Base-by-base conservation (phyloP, 2,113 vertebrate species). In the Corythornis madagascariensis region DNA sequence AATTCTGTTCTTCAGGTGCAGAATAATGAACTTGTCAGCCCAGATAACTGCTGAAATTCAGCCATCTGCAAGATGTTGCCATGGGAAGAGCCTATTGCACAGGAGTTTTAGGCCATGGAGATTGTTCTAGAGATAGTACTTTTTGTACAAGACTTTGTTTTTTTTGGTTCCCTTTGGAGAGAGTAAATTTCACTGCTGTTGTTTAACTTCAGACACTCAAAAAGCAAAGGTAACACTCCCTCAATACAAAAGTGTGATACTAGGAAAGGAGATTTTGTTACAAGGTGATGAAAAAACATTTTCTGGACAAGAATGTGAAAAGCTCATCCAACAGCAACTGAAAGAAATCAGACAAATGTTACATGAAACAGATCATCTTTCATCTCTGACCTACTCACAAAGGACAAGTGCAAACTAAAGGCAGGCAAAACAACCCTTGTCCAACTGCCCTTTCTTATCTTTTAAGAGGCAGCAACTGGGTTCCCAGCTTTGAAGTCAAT, bases 311-410 rank as follows among this genome's bases (percentile, higher is more conserved):
- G 87, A 86, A 93, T 74, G 75, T 67, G 64, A 93, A 75, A 55
- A 83, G 26, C 18, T 85, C 85, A 91, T 94, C 89, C 67, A 70
- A 79, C n/a, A 67, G 4, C 3, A 29, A 45, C 60, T 60, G 87
- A 93, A 89, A 89, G 87, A 92, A 96, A 85, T 93, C 82, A 91
- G 84, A 88, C 35, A 83, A 89, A 92, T 42, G 69, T 86, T 89
- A 81, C 79, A 95, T 0, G 2, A 87, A 95, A 57, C 16, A 78
- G 82, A 86, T 77, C 52, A 74, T 12, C 60, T 91, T 96, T 95
- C 83, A 83, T 81, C 64, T 81, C 69, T 91, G 90, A 92, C 72
- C 82, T 90, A 57, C 16, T 7, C 72, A 53, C 65, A 93, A 85
- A 86, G 43, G 57, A 80, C 69, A 91, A 45, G 5, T 28, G 64